Evolutionary conservation across 1,140 invertebrate genomes (phyloP).

Genomic region (Hypothenemus hampei): DNA sequence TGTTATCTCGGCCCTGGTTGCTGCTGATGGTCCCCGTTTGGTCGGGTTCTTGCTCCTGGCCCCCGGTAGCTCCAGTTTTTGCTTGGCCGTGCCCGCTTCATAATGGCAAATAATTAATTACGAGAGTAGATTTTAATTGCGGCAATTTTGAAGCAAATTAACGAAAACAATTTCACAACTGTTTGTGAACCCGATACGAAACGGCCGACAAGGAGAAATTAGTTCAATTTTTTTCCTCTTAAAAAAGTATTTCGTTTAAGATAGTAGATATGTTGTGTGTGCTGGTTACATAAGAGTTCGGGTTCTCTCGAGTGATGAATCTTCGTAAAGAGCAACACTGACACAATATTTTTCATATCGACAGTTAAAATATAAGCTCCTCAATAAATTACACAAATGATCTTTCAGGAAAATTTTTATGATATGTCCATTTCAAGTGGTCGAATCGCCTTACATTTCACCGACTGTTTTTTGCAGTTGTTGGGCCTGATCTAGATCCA

Average conservation of each 20-base stretch:
- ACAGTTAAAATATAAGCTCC: slow-evolving; percentile 47
- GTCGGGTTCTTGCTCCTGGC: slow-evolving; percentile 25
- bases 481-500: slow-evolving; percentile 34
- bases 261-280: too few relatives aligned
- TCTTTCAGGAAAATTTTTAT: slow-evolving; percentile 44
- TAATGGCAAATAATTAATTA: slow-evolving; percentile 35
- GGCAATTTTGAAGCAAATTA: slow-evolving; percentile 27
- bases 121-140: slow-evolving; percentile 32
- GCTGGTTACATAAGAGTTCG: too few relatives aligned
- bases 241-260: too few relatives aligned
- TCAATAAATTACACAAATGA: slow-evolving; percentile 48
- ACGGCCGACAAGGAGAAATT: too few relatives aligned
- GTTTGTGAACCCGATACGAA: slow-evolving; percentile 7
- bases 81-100: slow-evolving; percentile 1
- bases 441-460: too few relatives aligned
- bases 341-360: too few relatives aligned
- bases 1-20: slow-evolving; percentile 35
- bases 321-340: too few relatives aligned
- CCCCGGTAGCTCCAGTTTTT: slow-evolving; percentile 31
- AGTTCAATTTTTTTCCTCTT: too few relatives aligned
- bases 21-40: slow-evolving; percentile 29
- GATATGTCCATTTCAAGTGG: too few relatives aligned
- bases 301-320: too few relatives aligned
- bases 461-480: slow-evolving; percentile 28
- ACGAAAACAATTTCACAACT: slow-evolving; percentile 11